phyloP scores from a whole-genome alignment of 2,113 vertebrate species.

The Paramisgurnus dabryanus region DNA sequence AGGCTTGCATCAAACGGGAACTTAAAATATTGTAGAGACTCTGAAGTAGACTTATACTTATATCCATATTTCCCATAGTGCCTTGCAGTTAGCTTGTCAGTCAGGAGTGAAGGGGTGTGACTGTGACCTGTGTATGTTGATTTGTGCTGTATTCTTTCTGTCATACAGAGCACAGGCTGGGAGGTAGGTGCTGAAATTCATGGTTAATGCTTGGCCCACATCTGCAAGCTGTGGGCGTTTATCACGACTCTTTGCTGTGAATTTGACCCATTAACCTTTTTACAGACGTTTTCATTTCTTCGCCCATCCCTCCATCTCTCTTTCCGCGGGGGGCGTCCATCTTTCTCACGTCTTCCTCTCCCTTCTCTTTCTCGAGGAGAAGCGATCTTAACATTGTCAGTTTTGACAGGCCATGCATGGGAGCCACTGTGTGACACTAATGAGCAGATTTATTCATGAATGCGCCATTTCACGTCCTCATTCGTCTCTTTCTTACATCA shows the following conservation, averaged over 20 bases:
- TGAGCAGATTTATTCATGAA: constrained; percentile 84
- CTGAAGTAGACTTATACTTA: background rate
- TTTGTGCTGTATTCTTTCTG: constrained; percentile 83
- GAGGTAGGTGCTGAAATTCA: constrained; percentile 93
- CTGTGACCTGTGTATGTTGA: constrained; percentile 73
- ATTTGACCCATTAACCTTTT: constrained; percentile 92
- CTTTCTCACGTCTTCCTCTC: constrained; percentile 31
- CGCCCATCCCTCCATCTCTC: constrained; percentile 54
- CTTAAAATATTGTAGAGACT: background rate
- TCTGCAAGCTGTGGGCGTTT: constrained; percentile 88
- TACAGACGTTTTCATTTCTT: constrained; percentile 64
- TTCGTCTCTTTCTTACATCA: constrained; percentile 71
- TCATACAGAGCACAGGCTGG: constrained; percentile 99
- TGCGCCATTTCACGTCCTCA: constrained; percentile 77
- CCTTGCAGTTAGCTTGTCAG: constrained; percentile 5
- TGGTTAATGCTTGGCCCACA: constrained; percentile 92
- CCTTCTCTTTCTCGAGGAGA: constrained; percentile 56
- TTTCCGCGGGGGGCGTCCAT: constrained; percentile 59
- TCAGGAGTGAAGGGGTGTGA: constrained; percentile 4
- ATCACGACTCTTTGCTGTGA: constrained; percentile 86
- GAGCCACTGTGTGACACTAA: constrained; percentile 84
- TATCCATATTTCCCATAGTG: constrained; percentile 11
- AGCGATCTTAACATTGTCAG: constrained; percentile 65
- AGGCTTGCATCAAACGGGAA: no score
- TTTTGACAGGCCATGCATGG: constrained; percentile 90